These are phyloP conservation scores for Phaedon cochleariae DNA, from an alignment of 2,888 invertebrate genomes.

Conservation along the genomic window DNA sequence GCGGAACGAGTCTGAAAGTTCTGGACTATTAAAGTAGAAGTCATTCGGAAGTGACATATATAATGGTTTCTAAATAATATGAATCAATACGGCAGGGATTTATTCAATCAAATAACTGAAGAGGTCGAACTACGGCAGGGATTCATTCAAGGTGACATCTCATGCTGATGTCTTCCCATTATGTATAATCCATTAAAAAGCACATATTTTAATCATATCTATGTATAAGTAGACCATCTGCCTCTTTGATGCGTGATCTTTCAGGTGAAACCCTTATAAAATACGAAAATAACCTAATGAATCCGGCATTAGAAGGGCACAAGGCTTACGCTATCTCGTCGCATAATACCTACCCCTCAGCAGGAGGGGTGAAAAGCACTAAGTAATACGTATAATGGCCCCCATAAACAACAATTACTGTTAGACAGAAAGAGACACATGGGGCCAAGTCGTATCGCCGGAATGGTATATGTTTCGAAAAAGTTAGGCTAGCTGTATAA, in stretches of 20 bases:
- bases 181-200: no score
- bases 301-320: background rate
- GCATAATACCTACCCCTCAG: background rate
- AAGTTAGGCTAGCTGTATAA: no score
- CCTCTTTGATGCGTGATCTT: background rate
- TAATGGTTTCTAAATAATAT: no score
- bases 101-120: no score
- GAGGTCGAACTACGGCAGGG: no score
- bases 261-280: background rate
- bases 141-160: no score
- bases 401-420: conserved; percentile 53
- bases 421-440: conserved; percentile 40
- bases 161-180: no score
- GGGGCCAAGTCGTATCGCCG: conserved; percentile 30
- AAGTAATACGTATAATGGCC: conserved; percentile 54
- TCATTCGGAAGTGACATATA: no score
- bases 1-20: no score
- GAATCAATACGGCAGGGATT: no score
- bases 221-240: background rate
- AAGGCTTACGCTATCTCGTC: background rate
- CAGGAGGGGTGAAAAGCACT: conserved; percentile 35
- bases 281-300: conserved; percentile 8
- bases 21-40: no score
- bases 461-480: background rate
- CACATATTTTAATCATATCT: no score